A percentile compares a stretch with the other conserved stretches of the same genome.
Conservation (phyloP, 2,888 invertebrate genomes). For the Callosobruchus maculatus region DNA sequence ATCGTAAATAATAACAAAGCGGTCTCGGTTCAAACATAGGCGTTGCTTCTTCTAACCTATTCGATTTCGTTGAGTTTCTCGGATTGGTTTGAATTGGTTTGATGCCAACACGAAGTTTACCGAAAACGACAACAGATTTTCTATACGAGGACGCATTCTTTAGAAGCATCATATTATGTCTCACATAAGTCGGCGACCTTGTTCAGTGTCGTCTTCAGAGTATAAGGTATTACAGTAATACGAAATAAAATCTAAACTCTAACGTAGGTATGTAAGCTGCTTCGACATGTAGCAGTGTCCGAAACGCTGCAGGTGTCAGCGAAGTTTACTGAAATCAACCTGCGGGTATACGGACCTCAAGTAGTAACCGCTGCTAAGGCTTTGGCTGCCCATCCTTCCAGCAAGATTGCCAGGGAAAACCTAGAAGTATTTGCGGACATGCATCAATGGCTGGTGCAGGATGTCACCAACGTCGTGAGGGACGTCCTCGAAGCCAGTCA, state of each 20-base stretch:
- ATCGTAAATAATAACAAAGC: too few relatives aligned
- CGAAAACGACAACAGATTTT: too few relatives aligned
- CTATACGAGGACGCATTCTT: too few relatives aligned
- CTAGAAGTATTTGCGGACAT: conserved; percentile 92
- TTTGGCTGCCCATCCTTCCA: conserved; percentile 84
- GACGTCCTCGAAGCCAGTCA: conserved; percentile 81
- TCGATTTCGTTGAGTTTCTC: too few relatives aligned
- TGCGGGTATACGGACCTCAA: conserved; percentile 93
- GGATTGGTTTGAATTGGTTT: too few relatives aligned
- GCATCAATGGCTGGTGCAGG: conserved; percentile 92
- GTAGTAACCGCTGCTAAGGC: conserved; percentile 89
- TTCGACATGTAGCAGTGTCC: conserved; percentile 91
- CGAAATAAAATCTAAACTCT: conserved; percentile 21
- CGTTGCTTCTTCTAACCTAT: too few relatives aligned
- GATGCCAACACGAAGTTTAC: too few relatives aligned
- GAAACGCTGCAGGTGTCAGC: conserved; percentile 94
- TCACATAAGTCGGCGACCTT: too few relatives aligned
- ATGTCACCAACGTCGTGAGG: conserved; percentile 85
- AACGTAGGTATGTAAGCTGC: conserved; percentile 93
- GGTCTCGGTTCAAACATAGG: too few relatives aligned
- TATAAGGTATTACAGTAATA: too few relatives aligned
- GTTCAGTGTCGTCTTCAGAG: too few relatives aligned
- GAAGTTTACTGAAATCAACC: conserved; percentile 92
- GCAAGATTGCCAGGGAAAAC: conserved; percentile 95
- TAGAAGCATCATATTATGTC: too few relatives aligned